phyloP scores from a whole-genome alignment of 1,140 invertebrate genomes.

The Drosophila prosaltans region DNA sequence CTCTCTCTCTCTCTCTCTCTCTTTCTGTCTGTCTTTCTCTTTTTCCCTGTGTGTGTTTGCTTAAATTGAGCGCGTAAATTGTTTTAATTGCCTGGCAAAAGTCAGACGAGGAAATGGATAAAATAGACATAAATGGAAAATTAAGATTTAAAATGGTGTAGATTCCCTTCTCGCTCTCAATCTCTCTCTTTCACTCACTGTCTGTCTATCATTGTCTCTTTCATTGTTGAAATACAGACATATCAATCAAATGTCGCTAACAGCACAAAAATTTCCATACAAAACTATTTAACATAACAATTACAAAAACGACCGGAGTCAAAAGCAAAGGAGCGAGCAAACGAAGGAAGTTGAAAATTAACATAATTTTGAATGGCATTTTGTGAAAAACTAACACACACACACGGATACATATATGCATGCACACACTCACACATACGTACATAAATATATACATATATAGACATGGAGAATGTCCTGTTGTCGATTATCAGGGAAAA shows the following conservation, averaged over 20 bases:
- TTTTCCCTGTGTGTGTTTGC: constrained; percentile 36
- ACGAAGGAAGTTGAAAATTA: constrained; percentile 41
- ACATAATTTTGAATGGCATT: constrained; percentile 73
- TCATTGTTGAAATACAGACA: constrained; percentile 3
- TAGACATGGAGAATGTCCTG: constrained; percentile 16
- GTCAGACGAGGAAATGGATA: constrained; percentile 21
- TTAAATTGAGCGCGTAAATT: constrained; percentile 79
- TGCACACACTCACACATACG: not conserved
- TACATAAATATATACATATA: not conserved
- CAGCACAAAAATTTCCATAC: constrained; percentile 68
- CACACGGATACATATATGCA: constrained; percentile 4
- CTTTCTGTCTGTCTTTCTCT: constrained; percentile 17
- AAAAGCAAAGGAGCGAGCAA: constrained; percentile 1
- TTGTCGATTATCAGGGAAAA: constrained; percentile 45
- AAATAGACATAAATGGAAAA: constrained; percentile 50
- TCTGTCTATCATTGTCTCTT: constrained; percentile 1
- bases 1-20: constrained; percentile 3
- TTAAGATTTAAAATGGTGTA: constrained; percentile 38
- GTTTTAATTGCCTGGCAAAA: constrained; percentile 65
- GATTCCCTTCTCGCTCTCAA: not conserved
- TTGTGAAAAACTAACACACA: constrained; percentile 45
- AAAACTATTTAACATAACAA: constrained; percentile 79
- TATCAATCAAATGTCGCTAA: constrained; percentile 69
- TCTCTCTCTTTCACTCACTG: not conserved
- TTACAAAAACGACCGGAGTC: constrained; percentile 40